Evolutionary conservation across 2,797 vertebrate genomes (phyloP), one percentile per base, ranked within the genome.

Genomic region (Pyrocephalus nanus): DNA sequence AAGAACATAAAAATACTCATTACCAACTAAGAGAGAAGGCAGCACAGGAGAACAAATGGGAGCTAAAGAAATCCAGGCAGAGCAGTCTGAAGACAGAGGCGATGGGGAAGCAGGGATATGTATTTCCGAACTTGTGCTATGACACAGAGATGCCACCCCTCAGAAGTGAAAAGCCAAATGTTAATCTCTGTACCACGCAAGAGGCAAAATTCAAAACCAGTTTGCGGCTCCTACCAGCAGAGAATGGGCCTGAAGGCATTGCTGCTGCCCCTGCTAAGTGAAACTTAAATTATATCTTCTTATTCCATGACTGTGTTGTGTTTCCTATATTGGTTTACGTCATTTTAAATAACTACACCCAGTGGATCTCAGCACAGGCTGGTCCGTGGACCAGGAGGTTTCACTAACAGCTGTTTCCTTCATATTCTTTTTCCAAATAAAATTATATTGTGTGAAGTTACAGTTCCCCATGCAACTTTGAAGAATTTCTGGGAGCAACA

Each of bases 1-100:
- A 50, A 48, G 32, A 81, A 73, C 36, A 72, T 45, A 85, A 88
- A 92, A 96, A 84, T 77, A 92, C 34, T 95, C 79, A 87, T 54
- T 62, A 80, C 32, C 23, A 54, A 6, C 53, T 34, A 64, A 53
- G 92, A 70, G 84, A 79, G 67, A 38, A 85, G 36, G 26, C 50
- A 88, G 64, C 57, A 78, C 2, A 2, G 36, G 48, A 88, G 95
- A 94, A 45, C 51, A 90, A 92, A 90, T 45, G 53, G 53, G 75
- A 86, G 22, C 53, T 94, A 8, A 48, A 82, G 75, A 66, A 88
- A 86, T 43, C 38, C 61, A 86, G 43, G 48, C 57, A 90, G 78
- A 57, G 60, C 32, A 94, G 34, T 15, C 17, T 80, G 78, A 87
- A 86, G 30, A 45, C 51, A 75, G 83, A 83, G 61, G 19, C 40